Percentiles rank a stretch among this genome's conserved stretches.
Evolutionary conservation across 2,888 invertebrate species (phyloP).

Genomic region (Ferrisia virgata): DNA sequence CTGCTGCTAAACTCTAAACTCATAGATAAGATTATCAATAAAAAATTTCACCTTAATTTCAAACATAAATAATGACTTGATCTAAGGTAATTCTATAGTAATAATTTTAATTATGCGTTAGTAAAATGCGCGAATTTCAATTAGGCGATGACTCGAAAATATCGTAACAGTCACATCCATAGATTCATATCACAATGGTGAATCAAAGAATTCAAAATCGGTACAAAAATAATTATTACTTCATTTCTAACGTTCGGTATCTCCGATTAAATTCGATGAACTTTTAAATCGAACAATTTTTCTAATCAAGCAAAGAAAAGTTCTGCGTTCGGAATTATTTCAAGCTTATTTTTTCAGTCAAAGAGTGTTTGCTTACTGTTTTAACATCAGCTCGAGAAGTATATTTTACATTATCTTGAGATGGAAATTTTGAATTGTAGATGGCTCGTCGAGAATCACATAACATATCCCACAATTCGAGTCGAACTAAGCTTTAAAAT

Average conservation of each 20-base stretch:
- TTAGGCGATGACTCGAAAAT: not conserved
- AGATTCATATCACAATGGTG: not conserved
- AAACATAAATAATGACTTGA: not conserved
- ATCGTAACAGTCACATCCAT: not conserved
- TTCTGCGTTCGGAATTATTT: not conserved
- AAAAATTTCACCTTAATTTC: not conserved
- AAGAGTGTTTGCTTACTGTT: slow-evolving; percentile 36
- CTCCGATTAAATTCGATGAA: no score
- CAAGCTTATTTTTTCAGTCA: not conserved
- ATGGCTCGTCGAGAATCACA: not conserved
- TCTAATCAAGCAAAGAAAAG: not conserved
- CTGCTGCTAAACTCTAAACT: not conserved
- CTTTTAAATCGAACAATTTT: not conserved
- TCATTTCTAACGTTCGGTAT: not conserved
- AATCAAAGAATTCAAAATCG: not conserved
- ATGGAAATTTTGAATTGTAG: not conserved
- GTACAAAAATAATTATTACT: not conserved
- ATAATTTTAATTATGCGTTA: no score
- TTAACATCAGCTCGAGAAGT: slow-evolving; percentile 41
- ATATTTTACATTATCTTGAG: slow-evolving; percentile 11
- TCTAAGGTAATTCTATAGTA: no score
- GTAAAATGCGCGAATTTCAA: no score
- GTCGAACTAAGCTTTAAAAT: not conserved
- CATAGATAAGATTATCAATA: not conserved
- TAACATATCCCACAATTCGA: slow-evolving; percentile 31